Evolutionary conservation across 2,797 vertebrate species (phyloP).

Genomic region (Pantherophis vulpinus): DNA sequence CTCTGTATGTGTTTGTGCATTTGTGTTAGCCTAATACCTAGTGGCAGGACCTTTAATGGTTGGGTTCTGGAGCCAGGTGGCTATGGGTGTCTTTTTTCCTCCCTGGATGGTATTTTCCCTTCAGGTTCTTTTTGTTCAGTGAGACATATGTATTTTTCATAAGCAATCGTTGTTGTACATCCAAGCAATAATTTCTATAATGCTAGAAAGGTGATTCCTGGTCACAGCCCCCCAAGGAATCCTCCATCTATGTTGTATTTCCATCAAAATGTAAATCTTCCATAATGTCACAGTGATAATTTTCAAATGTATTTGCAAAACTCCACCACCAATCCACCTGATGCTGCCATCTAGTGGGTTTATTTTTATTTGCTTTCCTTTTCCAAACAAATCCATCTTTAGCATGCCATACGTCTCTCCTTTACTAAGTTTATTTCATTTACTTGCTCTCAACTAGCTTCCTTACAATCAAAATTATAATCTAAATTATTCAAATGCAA

Average conservation of each 20-base stretch:
- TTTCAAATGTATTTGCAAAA: not conserved
- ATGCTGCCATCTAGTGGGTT: constrained; percentile 60
- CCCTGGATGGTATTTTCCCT: not conserved
- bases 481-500: not conserved
- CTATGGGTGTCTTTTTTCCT: not conserved
- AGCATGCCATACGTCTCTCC: not conserved
- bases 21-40: not conserved
- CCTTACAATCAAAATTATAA: not conserved
- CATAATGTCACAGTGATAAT: not conserved
- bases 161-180: not conserved
- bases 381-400: not conserved
- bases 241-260: not conserved
- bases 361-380: not conserved
- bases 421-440: not conserved
- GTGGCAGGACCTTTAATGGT: not conserved
- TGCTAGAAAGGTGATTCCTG: no score
- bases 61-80: not conserved
- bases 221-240: not conserved
- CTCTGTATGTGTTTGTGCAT: not conserved
- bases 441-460: not conserved
- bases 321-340: constrained; percentile 25
- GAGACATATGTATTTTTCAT: not conserved
- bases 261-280: not conserved
- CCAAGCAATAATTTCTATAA: not conserved
- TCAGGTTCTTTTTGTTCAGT: not conserved